Evolutionary conservation across 2,113 vertebrate species (phyloP).

Genomic region (Capreolus pygargus): DNA sequence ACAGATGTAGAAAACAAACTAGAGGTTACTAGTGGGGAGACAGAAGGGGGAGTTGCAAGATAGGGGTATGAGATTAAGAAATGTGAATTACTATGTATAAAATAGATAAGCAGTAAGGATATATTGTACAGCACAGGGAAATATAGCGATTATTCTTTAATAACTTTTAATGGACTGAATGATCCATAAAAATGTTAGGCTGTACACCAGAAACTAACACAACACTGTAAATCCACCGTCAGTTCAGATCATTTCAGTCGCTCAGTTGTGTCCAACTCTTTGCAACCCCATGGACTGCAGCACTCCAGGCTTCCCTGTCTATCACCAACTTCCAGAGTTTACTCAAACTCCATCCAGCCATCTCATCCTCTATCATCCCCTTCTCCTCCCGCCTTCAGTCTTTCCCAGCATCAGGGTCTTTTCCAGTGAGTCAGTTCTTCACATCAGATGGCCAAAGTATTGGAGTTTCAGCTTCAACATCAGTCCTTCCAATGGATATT

Average conservation of each 20-base stretch:
- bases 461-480: not conserved
- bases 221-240: not conserved
- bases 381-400: not conserved
- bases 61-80: not conserved
- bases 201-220: not conserved
- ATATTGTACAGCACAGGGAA: not conserved
- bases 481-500: not conserved
- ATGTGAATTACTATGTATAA: not conserved
- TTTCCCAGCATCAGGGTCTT: not conserved
- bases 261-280: fast-evolving
- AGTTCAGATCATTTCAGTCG: not conserved
- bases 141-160: not conserved
- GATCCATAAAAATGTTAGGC: not conserved
- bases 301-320: not conserved
- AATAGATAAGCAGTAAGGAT: not conserved
- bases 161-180: not conserved
- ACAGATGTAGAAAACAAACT: not conserved
- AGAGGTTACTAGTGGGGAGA: not conserved
- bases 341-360: not conserved
- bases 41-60: not conserved
- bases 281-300: fast-evolving
- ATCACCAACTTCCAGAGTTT: not conserved
- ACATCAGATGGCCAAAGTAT: not conserved
- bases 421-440: not conserved
- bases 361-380: not conserved